Evolutionary conservation across 2,888 invertebrate genomes (phyloP), one percentile per base, ranked within the genome.

Genomic region (Petrolisthes cinctipes): DNA sequence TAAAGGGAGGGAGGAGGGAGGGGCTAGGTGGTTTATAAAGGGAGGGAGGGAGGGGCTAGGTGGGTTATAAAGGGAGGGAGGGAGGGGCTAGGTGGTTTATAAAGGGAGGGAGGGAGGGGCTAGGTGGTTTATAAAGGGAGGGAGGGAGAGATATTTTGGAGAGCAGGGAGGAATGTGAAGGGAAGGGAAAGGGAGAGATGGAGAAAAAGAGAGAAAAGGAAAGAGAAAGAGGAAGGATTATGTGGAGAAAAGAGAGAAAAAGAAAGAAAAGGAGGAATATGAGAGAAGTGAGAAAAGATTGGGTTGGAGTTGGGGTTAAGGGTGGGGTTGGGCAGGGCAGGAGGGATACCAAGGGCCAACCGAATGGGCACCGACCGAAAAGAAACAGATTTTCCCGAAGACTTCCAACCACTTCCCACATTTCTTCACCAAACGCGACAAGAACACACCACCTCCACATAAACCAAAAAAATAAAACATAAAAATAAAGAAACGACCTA

Each of bases 41-140:
- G n/a, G n/a, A n/a, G n/a, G n/a, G n/a, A n/a, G n/a, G n/a, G n/a
- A n/a, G n/a, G n/a, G n/a, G n/a, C n/a, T n/a, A n/a, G n/a, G n/a
- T n/a, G n/a, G n/a, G n/a, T n/a, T n/a, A n/a, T n/a, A n/a, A n/a
- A n/a, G n/a, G n/a, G 54, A 54, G 9, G 79, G 20, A 5, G 9
- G 5, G 4, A n/a, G 56, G 23, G 54, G 14, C 4, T 11, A 11
- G 7, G 61, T 14, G 7, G 71, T 11, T 17, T 71, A n/a, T n/a
- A n/a, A n/a, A 71, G n/a, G n/a, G 71, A 71, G 71, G n/a, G n/a
- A 71, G n/a, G 71, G 71, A 71, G 71, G 71, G n/a, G n/a, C 5
- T 17, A 11, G 5, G 14, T 5, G n/a, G 5, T 17, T 6, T n/a
- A 71, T 17, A 6, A 71, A 71, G 71, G 20, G 14, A n/a, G n/a